Evolutionary conservation across 2,113 vertebrate genomes (phyloP).

Genomic region (Sminthopsis crassicaudata): DNA sequence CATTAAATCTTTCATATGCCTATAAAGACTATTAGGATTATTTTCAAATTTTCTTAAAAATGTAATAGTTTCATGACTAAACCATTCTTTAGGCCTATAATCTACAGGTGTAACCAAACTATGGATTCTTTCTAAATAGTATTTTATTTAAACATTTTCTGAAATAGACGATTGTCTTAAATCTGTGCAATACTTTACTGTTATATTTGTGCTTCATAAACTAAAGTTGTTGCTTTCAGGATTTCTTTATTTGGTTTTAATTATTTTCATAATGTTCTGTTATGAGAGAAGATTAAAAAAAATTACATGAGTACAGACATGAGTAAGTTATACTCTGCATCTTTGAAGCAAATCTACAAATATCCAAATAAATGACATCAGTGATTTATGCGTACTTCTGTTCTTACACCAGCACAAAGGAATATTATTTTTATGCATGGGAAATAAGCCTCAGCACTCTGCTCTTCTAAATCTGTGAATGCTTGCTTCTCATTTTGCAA

Average conservation of each 20-base stretch:
- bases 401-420: neutral
- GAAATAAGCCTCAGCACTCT: neutral
- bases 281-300: neutral
- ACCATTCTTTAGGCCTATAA: constrained; percentile 1
- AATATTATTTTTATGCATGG: neutral
- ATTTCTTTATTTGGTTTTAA: neutral
- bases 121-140: neutral
- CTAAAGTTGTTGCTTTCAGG: neutral
- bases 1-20: neutral
- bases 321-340: neutral
- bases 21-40: neutral
- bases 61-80: constrained; percentile 17
- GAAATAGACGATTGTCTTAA: constrained; percentile 19
- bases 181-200: neutral
- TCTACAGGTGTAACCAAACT: neutral
- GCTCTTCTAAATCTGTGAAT: neutral
- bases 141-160: constrained; percentile 47
- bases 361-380: neutral
- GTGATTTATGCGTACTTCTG: neutral
- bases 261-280: neutral
- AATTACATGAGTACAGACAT: neutral
- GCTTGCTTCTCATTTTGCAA: neutral
- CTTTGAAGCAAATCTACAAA: neutral
- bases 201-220: neutral
- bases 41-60: constrained; percentile 10